Evolutionary conservation across 2,888 invertebrate species (phyloP).

Genomic region (Drosophila pseudotakahashii): DNA sequence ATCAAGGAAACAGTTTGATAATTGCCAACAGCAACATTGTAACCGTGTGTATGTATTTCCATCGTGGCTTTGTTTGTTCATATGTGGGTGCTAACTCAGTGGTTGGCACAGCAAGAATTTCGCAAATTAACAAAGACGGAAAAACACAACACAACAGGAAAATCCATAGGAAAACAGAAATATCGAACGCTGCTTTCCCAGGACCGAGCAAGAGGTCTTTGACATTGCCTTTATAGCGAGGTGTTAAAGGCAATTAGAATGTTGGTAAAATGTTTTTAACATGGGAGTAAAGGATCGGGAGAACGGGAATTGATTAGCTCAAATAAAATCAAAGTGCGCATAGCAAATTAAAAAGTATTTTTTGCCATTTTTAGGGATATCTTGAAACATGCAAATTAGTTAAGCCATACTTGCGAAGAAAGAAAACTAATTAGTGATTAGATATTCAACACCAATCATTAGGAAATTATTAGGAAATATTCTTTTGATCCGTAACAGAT

Average conservation of each 20-base stretch:
- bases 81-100: constrained; percentile 67
- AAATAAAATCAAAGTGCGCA: not conserved
- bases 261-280: constrained; percentile 21
- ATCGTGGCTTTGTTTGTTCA: constrained; percentile 23
- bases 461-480: constrained; percentile 5
- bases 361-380: not conserved
- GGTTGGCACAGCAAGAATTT: constrained; percentile 65
- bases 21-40: constrained; percentile 54
- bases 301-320: not conserved
- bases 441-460: not conserved
- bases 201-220: constrained; percentile 42
- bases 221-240: constrained; percentile 38
- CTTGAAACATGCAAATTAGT: not conserved
- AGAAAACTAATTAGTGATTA: no score
- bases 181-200: constrained; percentile 50
- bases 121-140: constrained; percentile 70
- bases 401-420: not conserved
- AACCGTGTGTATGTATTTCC: constrained; percentile 15
- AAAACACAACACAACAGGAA: constrained; percentile 46
- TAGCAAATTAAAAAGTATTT: not conserved
- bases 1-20: constrained; percentile 45
- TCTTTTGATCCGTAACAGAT: not conserved
- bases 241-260: constrained; percentile 56
- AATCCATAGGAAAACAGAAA: constrained; percentile 29
- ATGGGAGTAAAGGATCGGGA: constrained; percentile 11